Percentiles rank a stretch among this genome's conserved stretches.
phyloP scores from a whole-genome alignment of 2,888 invertebrate genomes.

The Lumbricus terrestris region DNA sequence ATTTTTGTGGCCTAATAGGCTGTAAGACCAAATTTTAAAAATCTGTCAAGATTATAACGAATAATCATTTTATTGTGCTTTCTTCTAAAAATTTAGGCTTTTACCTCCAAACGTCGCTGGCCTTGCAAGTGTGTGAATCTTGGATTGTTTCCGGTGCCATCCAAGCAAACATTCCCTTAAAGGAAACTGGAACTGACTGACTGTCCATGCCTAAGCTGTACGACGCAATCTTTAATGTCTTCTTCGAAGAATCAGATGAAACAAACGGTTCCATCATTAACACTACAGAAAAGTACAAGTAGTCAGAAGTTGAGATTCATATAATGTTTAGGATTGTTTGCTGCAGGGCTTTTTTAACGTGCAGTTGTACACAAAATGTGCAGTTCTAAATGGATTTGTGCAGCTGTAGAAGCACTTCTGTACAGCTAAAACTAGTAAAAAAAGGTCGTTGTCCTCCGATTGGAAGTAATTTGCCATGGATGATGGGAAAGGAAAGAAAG shows the following conservation, averaged over 20 bases:
- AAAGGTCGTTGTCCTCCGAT: too few relatives aligned
- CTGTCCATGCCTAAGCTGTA: neutral
- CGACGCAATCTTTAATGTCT: neutral
- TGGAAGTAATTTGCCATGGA: too few relatives aligned
- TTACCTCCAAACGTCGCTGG: neutral
- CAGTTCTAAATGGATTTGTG: too few relatives aligned
- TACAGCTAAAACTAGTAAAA: too few relatives aligned
- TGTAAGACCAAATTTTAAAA: too few relatives aligned
- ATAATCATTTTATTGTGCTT: neutral
- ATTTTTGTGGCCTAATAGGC: too few relatives aligned
- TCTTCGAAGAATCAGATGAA: neutral
- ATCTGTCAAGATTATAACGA: too few relatives aligned
- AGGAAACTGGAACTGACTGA: neutral
- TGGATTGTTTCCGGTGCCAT: neutral
- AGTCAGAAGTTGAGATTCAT: neutral
- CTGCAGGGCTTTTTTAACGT: too few relatives aligned
- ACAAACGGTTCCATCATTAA: neutral
- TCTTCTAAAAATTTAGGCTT: neutral
- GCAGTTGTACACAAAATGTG: too few relatives aligned
- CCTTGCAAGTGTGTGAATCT: neutral
- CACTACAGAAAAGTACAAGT: neutral
- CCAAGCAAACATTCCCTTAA: constrained; percentile 3
- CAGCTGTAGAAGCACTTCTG: too few relatives aligned
- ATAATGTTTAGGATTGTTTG: neutral
- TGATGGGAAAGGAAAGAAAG: too few relatives aligned